Percentiles rank a stretch among this genome's conserved stretches.
Evolutionary conservation across 1,140 invertebrate species (phyloP).

Genomic region (Aphidius ervi): DNA sequence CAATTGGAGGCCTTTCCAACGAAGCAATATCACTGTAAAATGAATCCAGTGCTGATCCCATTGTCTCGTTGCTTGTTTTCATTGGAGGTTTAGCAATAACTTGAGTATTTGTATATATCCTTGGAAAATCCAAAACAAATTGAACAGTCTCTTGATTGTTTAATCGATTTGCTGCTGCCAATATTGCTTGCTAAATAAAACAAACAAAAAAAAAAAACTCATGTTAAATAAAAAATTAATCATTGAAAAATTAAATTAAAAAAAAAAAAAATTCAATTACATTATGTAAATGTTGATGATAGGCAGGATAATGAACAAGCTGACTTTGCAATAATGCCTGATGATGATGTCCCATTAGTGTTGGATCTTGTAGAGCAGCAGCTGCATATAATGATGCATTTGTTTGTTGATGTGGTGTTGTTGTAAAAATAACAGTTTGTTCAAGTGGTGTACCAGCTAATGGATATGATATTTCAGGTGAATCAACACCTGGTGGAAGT

Average conservation of each 20-base stretch:
- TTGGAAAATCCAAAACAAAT: conserved; percentile 46
- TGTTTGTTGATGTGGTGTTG: conserved; percentile 38
- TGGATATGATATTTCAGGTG: conserved; percentile 44
- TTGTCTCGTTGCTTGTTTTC: conserved; percentile 42
- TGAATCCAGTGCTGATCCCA: conserved; percentile 54
- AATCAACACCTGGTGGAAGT: conserved; percentile 54
- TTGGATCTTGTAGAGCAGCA: conserved; percentile 38
- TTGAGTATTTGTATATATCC: conserved; percentile 47
- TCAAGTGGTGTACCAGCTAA: conserved; percentile 32
- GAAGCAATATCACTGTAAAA: conserved; percentile 62
- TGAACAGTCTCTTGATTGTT: conserved; percentile 42
- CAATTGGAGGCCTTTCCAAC: conserved; percentile 45
- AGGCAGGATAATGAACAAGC: conserved; percentile 47
- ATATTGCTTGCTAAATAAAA: conserved; percentile 37
- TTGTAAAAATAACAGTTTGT: conserved; percentile 37
- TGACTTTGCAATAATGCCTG: conserved; percentile 45
- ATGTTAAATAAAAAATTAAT: neutral
- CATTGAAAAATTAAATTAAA: conserved; percentile 1
- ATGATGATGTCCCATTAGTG: conserved; percentile 35
- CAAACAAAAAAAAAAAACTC: neutral
- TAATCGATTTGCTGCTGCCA: conserved; percentile 42
- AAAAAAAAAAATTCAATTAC: conserved; percentile 28
- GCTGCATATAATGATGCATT: conserved; percentile 41
- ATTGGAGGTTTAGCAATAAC: conserved; percentile 47
- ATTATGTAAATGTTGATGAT: conserved; percentile 47